These are phyloP conservation scores for Danio choprae DNA, from an alignment of 2,797 vertebrate species.

Conservation along the genomic window DNA sequence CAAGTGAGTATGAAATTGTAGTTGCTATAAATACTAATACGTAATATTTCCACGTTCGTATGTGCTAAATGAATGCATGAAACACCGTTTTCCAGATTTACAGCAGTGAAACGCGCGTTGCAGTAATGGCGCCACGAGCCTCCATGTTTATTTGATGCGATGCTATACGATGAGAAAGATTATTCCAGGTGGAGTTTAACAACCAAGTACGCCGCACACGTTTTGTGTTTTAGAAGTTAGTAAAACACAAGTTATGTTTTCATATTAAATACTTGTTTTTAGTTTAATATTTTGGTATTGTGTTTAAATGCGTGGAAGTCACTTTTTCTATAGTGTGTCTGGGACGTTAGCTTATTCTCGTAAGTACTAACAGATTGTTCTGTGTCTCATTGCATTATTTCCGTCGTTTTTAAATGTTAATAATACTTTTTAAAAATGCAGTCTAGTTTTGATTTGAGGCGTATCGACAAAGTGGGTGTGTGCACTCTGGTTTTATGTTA, in stretches of 20 bases:
- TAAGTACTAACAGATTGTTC: background rate
- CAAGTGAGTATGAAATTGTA: slow-evolving; percentile 58
- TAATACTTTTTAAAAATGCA: background rate
- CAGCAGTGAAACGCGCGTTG: background rate
- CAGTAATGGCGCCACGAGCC: slow-evolving; percentile 59
- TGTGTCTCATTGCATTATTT: background rate
- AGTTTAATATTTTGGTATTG: too few relatives aligned
- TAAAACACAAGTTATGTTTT: too few relatives aligned
- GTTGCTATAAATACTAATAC: background rate
- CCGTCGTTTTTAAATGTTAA: background rate
- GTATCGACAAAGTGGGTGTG: slow-evolving; percentile 38
- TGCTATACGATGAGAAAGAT: background rate
- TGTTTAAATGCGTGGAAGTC: background rate
- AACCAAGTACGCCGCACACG: background rate
- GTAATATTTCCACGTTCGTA: background rate
- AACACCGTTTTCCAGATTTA: background rate
- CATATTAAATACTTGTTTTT: background rate
- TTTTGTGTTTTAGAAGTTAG: background rate
- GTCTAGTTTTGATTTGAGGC: background rate
- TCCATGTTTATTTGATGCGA: slow-evolving; percentile 22
- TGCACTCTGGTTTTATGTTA: background rate
- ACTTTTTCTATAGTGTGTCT: background rate
- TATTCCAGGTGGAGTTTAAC: background rate
- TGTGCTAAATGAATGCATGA: background rate
- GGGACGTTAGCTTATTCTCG: too few relatives aligned